Percentiles rank a stretch among this genome's conserved stretches.
Evolutionary conservation across 2,888 invertebrate species (phyloP).

Genomic region (Dinocampus coccinellae): DNA sequence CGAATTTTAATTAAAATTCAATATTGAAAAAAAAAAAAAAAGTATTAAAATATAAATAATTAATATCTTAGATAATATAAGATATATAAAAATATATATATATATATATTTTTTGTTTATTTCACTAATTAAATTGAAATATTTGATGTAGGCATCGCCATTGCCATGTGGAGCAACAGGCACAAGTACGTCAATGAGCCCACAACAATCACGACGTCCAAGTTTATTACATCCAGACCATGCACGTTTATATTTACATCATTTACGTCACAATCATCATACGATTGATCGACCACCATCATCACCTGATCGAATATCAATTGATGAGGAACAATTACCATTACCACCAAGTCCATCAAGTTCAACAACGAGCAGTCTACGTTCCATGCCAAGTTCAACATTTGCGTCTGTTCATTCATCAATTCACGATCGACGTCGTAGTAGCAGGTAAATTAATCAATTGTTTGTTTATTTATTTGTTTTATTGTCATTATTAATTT

Average conservation of each 20-base stretch:
- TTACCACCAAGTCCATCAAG: conserved; percentile 65
- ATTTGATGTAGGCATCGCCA: conserved; percentile 68
- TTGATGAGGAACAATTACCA: conserved; percentile 64
- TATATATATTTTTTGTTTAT: too few species aligned
- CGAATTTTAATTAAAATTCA: neutral
- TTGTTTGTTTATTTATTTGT: neutral
- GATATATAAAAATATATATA: too few species aligned
- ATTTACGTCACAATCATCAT: conserved; percentile 66
- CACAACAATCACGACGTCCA: conserved; percentile 70
- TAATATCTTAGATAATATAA: too few species aligned
- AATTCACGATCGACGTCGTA: conserved; percentile 59
- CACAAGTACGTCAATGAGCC: conserved; percentile 64
- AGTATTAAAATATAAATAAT: too few species aligned
- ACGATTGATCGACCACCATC: conserved; percentile 64
- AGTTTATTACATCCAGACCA: conserved; percentile 80
- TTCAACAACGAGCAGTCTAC: conserved; percentile 65
- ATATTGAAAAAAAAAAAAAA: neutral
- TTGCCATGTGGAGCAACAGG: conserved; percentile 62
- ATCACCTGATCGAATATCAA: conserved; percentile 67
- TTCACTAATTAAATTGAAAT: neutral
- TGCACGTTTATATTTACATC: conserved; percentile 74
- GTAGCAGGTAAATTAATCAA: conserved; percentile 58
- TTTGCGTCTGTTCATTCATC: conserved; percentile 62
- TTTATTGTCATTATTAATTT: conserved; percentile 25
- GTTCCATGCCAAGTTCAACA: conserved; percentile 66